Evolutionary conservation across 2,113 vertebrate genomes (phyloP), one percentile per base, ranked within the genome.

Genomic region (Acanthisitta chloris): DNA sequence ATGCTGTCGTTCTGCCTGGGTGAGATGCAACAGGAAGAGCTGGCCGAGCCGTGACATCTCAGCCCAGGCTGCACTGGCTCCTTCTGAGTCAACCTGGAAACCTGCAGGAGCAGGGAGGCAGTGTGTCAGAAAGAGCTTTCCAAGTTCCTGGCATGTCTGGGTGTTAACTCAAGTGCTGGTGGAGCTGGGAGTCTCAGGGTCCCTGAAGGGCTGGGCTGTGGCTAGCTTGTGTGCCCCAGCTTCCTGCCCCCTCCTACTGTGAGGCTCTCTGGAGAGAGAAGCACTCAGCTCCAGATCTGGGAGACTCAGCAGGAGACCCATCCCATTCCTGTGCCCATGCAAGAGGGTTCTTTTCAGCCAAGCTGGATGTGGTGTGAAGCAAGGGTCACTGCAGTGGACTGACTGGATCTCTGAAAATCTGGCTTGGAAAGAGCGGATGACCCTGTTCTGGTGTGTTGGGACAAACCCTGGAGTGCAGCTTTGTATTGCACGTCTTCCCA

Each of bases 361-460:
- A 14, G 36, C 33, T 4, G 5, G 5, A 55, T 93, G 85, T 64
- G 38, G 9, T 25, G 25, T 54, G 57, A 74, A 62, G 3, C 40
- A 59, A 15, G 67, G 67, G 8, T 18, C 59, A 38, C 29, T 1
- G 4, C 11, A 25, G 40, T 28, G 40, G 49, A 4, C 36, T 52
- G 58, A 11, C 36, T 52, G 58, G 10, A 70, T 74, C 31, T 29
- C 38, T 0, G 0, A 64, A 91, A 94, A 72, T 4, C 8, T 12
- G 21, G 0, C 36, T 72, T 0, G 1, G 23, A 34, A 29, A 62
- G 52, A 38, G 26, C 0, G 0, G 24, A 6, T 2, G 0, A 16
- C 5, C 17, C 17, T 14, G 1, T 9, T 7, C 24, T 0, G 1
- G 3, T 19, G 29, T 21, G 14, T 16, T 1, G 5, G 40, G 54